These are phyloP conservation scores for Anoplius nigerrimus DNA, from an alignment of 2,888 invertebrate species.

Conservation along the genomic window DNA sequence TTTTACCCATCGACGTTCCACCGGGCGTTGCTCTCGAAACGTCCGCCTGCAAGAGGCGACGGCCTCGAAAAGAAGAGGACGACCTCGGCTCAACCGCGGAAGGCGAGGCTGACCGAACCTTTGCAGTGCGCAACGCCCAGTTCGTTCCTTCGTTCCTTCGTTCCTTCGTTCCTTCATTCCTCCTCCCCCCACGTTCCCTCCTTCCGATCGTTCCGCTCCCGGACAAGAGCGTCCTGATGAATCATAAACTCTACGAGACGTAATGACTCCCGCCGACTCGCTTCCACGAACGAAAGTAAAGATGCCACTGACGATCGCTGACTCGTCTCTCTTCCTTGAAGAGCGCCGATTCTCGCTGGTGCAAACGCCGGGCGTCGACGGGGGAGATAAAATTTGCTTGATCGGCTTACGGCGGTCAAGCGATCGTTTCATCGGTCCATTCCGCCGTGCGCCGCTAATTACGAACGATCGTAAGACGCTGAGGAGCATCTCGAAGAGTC, in stretches of 20 bases:
- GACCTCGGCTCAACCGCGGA: constrained; percentile 27
- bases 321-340: not conserved
- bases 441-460: too few species aligned
- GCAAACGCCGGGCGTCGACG: not conserved
- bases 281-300: too few species aligned
- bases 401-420: too few species aligned
- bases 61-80: constrained; percentile 45
- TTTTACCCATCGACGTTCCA: constrained; percentile 10
- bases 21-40: constrained; percentile 52
- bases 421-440: too few species aligned
- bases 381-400: not conserved
- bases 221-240: too few species aligned
- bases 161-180: too few species aligned
- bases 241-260: too few species aligned
- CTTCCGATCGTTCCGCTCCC: too few species aligned
- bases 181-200: too few species aligned
- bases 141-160: not conserved
- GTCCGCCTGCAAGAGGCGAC: constrained; percentile 32
- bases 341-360: not conserved
- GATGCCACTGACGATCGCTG: not conserved
- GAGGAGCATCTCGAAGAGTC: too few species aligned
- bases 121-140: constrained; percentile 22
- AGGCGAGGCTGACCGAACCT: constrained; percentile 13
- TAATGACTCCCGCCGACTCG: too few species aligned
- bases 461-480: too few species aligned